phyloP scores from a whole-genome alignment of 2,113 vertebrate genomes.

The Barnardius zonarius region DNA sequence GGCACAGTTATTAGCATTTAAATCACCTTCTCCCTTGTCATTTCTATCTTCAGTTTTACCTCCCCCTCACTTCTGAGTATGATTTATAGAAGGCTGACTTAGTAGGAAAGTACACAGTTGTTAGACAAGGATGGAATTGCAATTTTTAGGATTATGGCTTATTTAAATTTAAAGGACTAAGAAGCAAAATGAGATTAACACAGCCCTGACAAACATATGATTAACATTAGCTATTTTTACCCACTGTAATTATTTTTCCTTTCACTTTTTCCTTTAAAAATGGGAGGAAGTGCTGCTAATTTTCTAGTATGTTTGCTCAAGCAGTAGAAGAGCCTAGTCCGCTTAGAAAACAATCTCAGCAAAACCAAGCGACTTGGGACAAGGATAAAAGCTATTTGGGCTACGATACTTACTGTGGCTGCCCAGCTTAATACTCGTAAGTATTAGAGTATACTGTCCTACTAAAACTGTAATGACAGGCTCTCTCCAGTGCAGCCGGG shows the following conservation, averaged over 20 bases:
- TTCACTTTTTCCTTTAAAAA: background rate
- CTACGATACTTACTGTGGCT: background rate
- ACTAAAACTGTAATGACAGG: background rate
- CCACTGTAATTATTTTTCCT: background rate
- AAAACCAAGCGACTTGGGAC: background rate
- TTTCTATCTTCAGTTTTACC: background rate
- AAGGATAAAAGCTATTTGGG: background rate
- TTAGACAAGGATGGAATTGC: background rate
- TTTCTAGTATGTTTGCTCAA: background rate
- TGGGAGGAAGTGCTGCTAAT: background rate
- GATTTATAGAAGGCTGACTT: constrained; percentile 1
- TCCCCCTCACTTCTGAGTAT: background rate
- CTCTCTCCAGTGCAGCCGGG: background rate
- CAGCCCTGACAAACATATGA: background rate
- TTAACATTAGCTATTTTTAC: background rate
- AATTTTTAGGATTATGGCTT: background rate
- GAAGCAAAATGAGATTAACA: background rate
- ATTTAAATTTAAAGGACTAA: background rate
- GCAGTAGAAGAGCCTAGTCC: background rate
- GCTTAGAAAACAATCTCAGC: background rate
- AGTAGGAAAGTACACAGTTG: background rate
- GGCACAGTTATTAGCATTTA: constrained; percentile 2
- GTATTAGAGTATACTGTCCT: background rate
- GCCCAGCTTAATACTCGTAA: background rate
- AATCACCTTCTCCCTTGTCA: background rate